Base-by-base conservation (phyloP, 1,140 invertebrate species). In the Sitophilus oryzae region DNA sequence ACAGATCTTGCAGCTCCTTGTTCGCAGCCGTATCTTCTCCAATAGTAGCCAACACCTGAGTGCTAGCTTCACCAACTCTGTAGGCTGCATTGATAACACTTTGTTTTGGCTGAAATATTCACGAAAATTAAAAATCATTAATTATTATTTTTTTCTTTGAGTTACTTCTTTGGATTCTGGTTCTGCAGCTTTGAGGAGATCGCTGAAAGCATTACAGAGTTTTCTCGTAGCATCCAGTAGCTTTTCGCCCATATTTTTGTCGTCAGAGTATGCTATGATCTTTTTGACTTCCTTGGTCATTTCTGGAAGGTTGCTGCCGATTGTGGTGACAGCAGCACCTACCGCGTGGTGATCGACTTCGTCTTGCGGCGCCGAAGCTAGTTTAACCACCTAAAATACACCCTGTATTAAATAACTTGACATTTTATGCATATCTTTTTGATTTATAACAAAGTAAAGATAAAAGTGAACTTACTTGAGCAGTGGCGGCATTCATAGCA, bases 401-500 rank as follows among this genome's bases (percentile, higher is more conserved):
- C n/a, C n/a, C n/a, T n/a, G 0, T 4, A 4, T 9, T 3, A 23
- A 40, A 16, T 40, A 50, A 46, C 30, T 2, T 30, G 1, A 3
- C n/a, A n/a, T n/a, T n/a, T n/a, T n/a, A n/a, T n/a, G n/a, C n/a
- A n/a, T n/a, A n/a, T n/a, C n/a, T n/a, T n/a, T n/a, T n/a, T n/a
- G n/a, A n/a, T n/a, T n/a, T n/a, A n/a, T n/a, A n/a, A n/a, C n/a
- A n/a, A n/a, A n/a, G n/a, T n/a, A n/a, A n/a, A n/a, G n/a, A n/a
- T n/a, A n/a, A n/a, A n/a, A n/a, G n/a, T n/a, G n/a, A 18, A 43
- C 6, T 34, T 52, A 57, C 55, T 42, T 66, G 65, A 10, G 96
- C 96, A 0, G 96, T 98, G 34, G 96, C 96, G 0, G 95, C 96
- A 77, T 95, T 98, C 94, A 99, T 98, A 23, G 95, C 95, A 9